Evolutionary conservation across 92 coral and sea anemone genomes (phyloP), one percentile per base, ranked within the genome.

Genomic region (Pocillopora grandis): DNA sequence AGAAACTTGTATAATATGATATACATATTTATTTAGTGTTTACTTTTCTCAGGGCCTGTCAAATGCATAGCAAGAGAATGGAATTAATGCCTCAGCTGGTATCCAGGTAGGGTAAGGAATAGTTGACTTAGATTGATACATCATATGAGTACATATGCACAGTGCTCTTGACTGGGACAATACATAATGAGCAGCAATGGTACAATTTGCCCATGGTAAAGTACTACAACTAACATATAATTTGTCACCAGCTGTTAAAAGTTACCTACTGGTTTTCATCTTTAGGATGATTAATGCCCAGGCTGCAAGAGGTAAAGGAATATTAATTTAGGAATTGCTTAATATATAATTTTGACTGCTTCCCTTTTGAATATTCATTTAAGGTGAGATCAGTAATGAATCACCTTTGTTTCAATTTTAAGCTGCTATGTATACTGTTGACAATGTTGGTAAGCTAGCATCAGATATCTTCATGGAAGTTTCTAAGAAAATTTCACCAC

Each of bases 21-120:
- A 2, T 62, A 62, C 12, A 1, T 66, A 23, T 20, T 66, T 66
- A 23, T 2, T 23, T 20, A 6, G 4, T n/a, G 20, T 9, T 23
- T 17, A 74, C 35, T 18, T 37, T 72, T 20, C 75, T 2, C 79
- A 96, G 98, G 89, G 96, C 83, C 85, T 96, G 62, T 86, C 92
- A 33, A 77, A 87, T 70, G 95, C 98, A 33, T 87, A 94, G 15
- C 86, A 95, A 85, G 98, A 96, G 59, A 92, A 83, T 77, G 96
- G 98, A 18, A 72, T 94, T 56, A 96, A 96, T 86, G 92, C 96
- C 12, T 90, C 98, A 27, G 90, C 93, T 9, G 92, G 95, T 6
- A 84, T 90, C 17, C 95, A 94, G 73, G 95, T 96, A 83, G 98
- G 98, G 98, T 96, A 60, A 81, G 90, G 12, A 10, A 69, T 2